Conservation (phyloP, 2,113 vertebrate genomes). For the Otolemur garnettii region DNA sequence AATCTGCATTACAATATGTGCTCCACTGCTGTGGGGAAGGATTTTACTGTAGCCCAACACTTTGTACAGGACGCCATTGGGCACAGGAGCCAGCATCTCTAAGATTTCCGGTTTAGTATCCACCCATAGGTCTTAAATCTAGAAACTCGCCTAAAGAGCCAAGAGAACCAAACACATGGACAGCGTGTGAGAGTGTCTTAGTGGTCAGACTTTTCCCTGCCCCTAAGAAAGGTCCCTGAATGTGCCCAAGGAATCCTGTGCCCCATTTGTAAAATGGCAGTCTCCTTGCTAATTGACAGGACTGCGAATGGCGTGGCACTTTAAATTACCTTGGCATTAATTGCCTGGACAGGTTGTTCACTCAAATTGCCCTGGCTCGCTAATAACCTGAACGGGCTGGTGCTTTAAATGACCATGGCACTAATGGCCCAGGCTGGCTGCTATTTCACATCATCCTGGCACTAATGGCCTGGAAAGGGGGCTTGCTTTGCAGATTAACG, state of each 20-base stretch:
- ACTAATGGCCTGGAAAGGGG: conserved; percentile 89
- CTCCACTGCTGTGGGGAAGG: conserved; percentile 73
- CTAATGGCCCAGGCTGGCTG: conserved; percentile 87
- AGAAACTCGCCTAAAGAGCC: conserved; percentile 59
- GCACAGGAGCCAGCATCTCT: conserved; percentile 66
- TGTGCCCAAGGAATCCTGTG: conserved; percentile 62
- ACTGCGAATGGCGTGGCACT: conserved; percentile 83
- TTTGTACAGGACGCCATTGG: conserved; percentile 81
- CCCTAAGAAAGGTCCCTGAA: conserved; percentile 37
- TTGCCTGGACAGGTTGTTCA: conserved; percentile 89
- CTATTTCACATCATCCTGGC: conserved; percentile 85
- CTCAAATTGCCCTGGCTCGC: conserved; percentile 89
- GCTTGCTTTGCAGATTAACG: conserved; percentile 89
- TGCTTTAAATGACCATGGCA: conserved; percentile 88
- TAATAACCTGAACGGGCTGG: conserved; percentile 84
- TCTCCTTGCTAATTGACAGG: conserved; percentile 86
- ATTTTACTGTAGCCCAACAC: conserved; percentile 77
- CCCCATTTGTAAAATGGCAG: conserved; percentile 84
- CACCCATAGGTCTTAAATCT: neutral
- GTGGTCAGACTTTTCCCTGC: neutral
- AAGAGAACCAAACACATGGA: neutral
- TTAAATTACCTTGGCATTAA: conserved; percentile 90
- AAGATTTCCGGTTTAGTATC: conserved; percentile 69
- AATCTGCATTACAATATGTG: conserved; percentile 85
- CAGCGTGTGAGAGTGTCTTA: conserved; percentile 21